A percentile compares a stretch with the other conserved stretches of the same genome.
Evolutionary conservation across 2,113 vertebrate species (phyloP).

Genomic region (Rissa tridactyla): DNA sequence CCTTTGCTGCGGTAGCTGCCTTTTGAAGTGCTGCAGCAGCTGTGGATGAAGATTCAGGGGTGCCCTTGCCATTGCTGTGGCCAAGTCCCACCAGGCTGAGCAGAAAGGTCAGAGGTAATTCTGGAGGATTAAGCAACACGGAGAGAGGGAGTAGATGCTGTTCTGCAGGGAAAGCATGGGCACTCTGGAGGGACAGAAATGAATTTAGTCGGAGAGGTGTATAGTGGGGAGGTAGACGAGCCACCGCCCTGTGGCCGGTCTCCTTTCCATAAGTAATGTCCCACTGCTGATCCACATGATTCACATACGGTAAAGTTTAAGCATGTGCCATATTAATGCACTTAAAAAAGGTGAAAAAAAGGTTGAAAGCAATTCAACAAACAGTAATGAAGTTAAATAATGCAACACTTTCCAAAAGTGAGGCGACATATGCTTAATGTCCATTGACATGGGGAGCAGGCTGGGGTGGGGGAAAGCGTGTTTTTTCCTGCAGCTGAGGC

Average conservation of each 20-base stretch:
- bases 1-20: neutral
- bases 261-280: neutral
- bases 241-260: rapidly evolving
- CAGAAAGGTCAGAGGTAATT: neutral
- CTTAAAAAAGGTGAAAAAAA: neutral
- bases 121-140: neutral
- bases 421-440: neutral
- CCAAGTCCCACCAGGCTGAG: neutral
- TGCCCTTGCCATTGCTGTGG: neutral
- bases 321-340: neutral
- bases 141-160: neutral
- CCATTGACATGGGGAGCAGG: neutral
- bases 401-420: neutral
- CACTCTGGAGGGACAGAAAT: neutral
- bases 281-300: rapidly evolving
- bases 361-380: slow-evolving; percentile 6
- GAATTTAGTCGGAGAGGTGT: neutral
- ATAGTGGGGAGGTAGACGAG: neutral
- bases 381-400: neutral
- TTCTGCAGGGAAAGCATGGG: neutral
- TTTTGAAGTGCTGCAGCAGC: slow-evolving; percentile 54
- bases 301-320: neutral
- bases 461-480: neutral
- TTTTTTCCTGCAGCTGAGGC: slow-evolving; percentile 24
- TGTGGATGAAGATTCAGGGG: neutral